phyloP scores from a whole-genome alignment of 2,888 invertebrate species.

The Monopis laevigella region DNA sequence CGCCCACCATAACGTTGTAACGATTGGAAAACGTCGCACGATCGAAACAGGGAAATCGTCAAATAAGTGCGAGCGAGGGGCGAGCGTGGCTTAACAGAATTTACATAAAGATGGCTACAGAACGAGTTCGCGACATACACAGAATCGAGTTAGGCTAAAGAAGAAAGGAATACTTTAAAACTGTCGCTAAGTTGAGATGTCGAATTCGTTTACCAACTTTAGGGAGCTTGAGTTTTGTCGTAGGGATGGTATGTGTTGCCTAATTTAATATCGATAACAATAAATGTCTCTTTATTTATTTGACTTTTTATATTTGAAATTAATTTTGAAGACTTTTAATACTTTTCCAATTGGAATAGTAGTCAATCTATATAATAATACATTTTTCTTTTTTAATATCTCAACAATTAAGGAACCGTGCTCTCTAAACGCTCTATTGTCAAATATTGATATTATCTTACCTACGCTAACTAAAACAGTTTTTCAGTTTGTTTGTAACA shows the following conservation, averaged over 20 bases:
- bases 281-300: too few species aligned
- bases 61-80: slow-evolving; percentile 11
- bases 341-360: too few species aligned
- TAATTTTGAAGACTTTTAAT: not conserved
- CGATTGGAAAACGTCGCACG: slow-evolving; percentile 16
- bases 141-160: slow-evolving; percentile 53
- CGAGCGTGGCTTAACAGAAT: slow-evolving; percentile 11
- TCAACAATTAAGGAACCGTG: too few species aligned
- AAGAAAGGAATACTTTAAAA: slow-evolving; percentile 55
- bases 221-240: slow-evolving; percentile 4
- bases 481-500: too few species aligned
- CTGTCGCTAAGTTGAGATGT: slow-evolving; percentile 63
- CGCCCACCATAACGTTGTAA: not conserved
- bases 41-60: slow-evolving; percentile 13
- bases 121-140: slow-evolving; percentile 45
- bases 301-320: too few species aligned
- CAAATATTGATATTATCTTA: too few species aligned
- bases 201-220: slow-evolving; percentile 56
- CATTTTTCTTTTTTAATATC: too few species aligned
- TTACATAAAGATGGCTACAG: slow-evolving; percentile 58
- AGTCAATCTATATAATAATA: too few species aligned
- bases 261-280: too few species aligned
- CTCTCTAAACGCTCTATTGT: too few species aligned
- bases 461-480: too few species aligned
- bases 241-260: not conserved